phyloP scores from a whole-genome alignment of 1,140 invertebrate species.

The Megalonaias nervosa region DNA sequence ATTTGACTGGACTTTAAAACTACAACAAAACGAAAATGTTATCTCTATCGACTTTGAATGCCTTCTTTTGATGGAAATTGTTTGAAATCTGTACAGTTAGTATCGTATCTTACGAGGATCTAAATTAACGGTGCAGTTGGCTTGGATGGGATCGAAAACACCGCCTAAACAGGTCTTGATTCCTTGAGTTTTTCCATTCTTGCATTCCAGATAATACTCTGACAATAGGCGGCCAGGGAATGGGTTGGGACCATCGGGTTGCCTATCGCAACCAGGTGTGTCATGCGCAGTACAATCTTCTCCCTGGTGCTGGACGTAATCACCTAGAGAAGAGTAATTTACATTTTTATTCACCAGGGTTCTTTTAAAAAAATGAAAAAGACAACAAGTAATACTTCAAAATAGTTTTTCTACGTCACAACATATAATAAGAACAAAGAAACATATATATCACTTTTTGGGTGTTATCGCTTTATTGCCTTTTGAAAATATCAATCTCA shows the following conservation, averaged over 20 bases:
- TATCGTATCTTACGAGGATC: conserved; percentile 42
- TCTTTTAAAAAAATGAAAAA: neutral
- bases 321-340: conserved; percentile 41
- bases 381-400: too few relatives aligned
- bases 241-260: conserved; percentile 50
- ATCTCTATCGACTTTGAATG: too few relatives aligned
- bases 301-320: conserved; percentile 51
- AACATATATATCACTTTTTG: too few relatives aligned
- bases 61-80: too few relatives aligned
- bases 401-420: too few relatives aligned
- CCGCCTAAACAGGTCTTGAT: conserved; percentile 44
- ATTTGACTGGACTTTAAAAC: too few relatives aligned
- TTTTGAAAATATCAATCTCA: too few relatives aligned
- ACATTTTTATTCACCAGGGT: neutral
- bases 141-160: conserved; percentile 55
- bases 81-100: neutral
- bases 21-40: too few relatives aligned
- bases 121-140: conserved; percentile 45
- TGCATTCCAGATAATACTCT: conserved; percentile 49
- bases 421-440: too few relatives aligned
- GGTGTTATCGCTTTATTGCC: too few relatives aligned
- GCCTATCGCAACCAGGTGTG: conserved; percentile 49
- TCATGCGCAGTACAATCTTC: conserved; percentile 41
- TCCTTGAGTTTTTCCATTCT: conserved; percentile 37
- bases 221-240: conserved; percentile 53